Evolutionary conservation across 23 tunicate genomes (phyloP).

Genomic region (Botrylloides violaceus): DNA sequence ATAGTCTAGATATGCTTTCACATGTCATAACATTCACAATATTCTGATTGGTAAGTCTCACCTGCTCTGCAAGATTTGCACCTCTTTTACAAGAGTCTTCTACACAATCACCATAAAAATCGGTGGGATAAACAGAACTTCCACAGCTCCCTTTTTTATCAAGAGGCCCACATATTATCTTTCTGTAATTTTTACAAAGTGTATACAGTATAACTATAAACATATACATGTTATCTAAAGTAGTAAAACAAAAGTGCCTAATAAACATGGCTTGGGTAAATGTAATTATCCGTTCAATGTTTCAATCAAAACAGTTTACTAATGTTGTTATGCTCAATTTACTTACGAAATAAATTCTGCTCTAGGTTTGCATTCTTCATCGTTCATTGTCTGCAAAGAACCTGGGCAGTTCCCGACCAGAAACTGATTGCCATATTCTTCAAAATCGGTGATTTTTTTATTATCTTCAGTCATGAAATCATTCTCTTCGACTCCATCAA

Average conservation of each 20-base stretch:
- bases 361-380: slow-evolving; percentile 17
- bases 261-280: no score
- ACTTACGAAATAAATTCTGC: slow-evolving; percentile 1
- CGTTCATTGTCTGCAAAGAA: slow-evolving; percentile 5
- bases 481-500: background rate
- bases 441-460: slow-evolving; percentile 3
- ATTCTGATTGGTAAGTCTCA: no score
- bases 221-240: no score
- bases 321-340: background rate
- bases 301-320: background rate
- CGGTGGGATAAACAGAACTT: slow-evolving; percentile 23
- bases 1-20: slow-evolving; percentile 15
- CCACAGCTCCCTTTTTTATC: slow-evolving; percentile 17
- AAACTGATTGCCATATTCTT: background rate
- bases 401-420: slow-evolving; percentile 19
- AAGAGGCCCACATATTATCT: slow-evolving; percentile 16
- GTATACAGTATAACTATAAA: background rate
- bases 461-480: slow-evolving; percentile 23
- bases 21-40: no score
- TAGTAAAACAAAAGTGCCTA: no score
- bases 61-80: background rate
- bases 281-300: no score
- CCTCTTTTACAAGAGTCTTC: slow-evolving; percentile 29
- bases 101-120: slow-evolving; percentile 25
- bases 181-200: background rate